Base-by-base conservation (phyloP, 1,140 invertebrate genomes). In the Plutomurus gul region DNA sequence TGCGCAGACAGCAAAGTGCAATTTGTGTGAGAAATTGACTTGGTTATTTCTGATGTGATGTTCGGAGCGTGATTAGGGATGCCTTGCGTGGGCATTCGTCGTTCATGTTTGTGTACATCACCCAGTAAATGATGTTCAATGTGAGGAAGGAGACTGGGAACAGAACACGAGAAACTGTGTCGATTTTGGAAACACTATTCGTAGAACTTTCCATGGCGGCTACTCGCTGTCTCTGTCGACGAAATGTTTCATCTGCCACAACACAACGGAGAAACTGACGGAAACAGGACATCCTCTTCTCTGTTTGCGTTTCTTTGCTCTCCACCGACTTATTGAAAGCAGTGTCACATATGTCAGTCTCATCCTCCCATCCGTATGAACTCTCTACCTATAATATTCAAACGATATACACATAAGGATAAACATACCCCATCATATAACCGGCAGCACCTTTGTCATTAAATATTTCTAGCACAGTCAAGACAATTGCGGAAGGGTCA, bases 121-220 rank as follows among this genome's bases (percentile, higher is more conserved):
- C 87, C 95, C 95, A 97, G 86, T 97, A 97, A 84, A 92, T 91
- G 25, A 96, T 85, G 85, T 96, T 96, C 47, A 96, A 91, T 0
- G 95, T 86, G 0, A 91, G 90, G 85, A 96, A 97, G 1, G 94
- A 94, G 3, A 93, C 89, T 1, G 96, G 96, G 85, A 98, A 98
- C 18, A 95, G 86, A 70, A 96, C 87, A 36, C 95, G 88, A 0
- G 95, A 93, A 0, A 94, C 90, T 83, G 91, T 90, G 87, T 98
- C 96, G 77, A 97, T 96, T 85, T 91, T 88, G 0, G 94, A 95
- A 11, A 96, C 94, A 84, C 93, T 95, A 86, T 96, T 96, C 76
- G 89, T 87, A 4, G 88, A 89, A 49, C 89, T 87, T 83, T 88
- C 86, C 37, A 86, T 86, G 11, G 78, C 82, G 27, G 84, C 84